Conservation (phyloP, 2,888 invertebrate species). For the Thymelicus sylvestris region DNA sequence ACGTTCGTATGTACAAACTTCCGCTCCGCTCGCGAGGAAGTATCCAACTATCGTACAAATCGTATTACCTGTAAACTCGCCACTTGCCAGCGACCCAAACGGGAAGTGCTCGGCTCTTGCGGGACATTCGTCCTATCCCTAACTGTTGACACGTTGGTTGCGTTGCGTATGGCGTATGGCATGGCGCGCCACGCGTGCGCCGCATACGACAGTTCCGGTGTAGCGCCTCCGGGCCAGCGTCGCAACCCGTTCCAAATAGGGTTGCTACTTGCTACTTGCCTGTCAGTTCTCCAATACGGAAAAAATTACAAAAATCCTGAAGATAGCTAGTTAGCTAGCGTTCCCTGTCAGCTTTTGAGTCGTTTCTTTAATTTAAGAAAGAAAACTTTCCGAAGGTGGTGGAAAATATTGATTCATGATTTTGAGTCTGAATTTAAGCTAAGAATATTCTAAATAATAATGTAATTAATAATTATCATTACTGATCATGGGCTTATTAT, state of each 20-base stretch:
- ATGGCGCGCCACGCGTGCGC: slow-evolving; percentile 49
- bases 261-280: not conserved
- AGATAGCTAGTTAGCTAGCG: too few relatives aligned
- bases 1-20: too few relatives aligned
- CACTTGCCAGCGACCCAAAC: not conserved
- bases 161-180: slow-evolving; percentile 15
- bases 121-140: slow-evolving; percentile 33
- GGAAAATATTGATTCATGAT: too few relatives aligned
- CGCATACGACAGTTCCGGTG: slow-evolving; percentile 76
- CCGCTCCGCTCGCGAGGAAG: not conserved
- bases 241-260: slow-evolving; percentile 60
- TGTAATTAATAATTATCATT: too few relatives aligned
- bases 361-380: too few relatives aligned
- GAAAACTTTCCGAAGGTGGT: too few relatives aligned
- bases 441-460: too few relatives aligned
- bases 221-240: slow-evolving; percentile 60
- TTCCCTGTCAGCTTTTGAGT: too few relatives aligned
- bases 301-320: too few relatives aligned
- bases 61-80: not conserved
- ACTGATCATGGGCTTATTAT: too few relatives aligned
- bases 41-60: not conserved
- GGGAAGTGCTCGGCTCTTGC: slow-evolving; percentile 32
- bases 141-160: slow-evolving; percentile 32
- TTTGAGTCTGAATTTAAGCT: too few relatives aligned
- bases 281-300: too few relatives aligned